These are phyloP conservation scores for Dendrocincla fuliginosa DNA, from an alignment of 2,797 vertebrate species.

Conservation along the genomic window DNA sequence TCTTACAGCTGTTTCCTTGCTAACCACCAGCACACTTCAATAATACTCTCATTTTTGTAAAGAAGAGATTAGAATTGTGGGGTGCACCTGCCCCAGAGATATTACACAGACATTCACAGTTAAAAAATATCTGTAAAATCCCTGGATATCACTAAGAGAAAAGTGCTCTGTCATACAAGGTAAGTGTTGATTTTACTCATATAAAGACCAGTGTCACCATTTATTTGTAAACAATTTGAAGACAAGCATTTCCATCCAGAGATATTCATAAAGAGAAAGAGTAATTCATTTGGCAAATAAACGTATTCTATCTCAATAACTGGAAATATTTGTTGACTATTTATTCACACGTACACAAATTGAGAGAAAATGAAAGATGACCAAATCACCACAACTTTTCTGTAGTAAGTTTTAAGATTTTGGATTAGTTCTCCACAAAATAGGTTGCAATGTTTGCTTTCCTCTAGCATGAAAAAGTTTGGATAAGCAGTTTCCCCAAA, in stretches of 20 bases:
- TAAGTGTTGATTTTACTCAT: background rate
- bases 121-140: background rate
- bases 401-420: background rate
- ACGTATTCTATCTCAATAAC: background rate
- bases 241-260: background rate
- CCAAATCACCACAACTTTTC: background rate
- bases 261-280: background rate
- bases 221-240: background rate
- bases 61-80: background rate
- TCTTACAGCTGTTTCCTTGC: background rate
- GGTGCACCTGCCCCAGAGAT: background rate
- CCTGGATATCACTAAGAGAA: background rate
- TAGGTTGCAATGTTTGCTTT: background rate
- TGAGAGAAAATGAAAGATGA: background rate
- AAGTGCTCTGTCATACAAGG: accelerated
- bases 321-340: background rate
- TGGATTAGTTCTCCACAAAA: background rate
- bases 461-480: background rate
- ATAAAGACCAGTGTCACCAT: background rate
- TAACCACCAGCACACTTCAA: background rate
- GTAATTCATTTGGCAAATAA: background rate
- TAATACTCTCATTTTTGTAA: background rate
- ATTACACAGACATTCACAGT: background rate
- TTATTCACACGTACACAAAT: background rate
- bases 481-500: background rate